Evolutionary conservation across 2,888 invertebrate species (phyloP).

Genomic region (Thereva nobilitata): DNA sequence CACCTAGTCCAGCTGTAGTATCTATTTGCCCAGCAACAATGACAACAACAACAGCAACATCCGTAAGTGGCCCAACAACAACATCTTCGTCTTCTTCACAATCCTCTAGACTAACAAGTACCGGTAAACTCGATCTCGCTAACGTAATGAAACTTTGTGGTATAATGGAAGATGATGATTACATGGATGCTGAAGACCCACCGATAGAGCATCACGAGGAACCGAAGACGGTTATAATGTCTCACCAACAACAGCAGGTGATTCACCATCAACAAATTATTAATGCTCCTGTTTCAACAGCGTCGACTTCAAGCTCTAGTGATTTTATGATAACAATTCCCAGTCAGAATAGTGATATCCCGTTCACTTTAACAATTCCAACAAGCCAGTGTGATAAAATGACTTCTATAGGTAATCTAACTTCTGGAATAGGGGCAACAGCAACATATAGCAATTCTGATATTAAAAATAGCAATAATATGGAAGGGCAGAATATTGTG

Average conservation of each 20-base stretch:
- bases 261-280: slow-evolving; percentile 40
- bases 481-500: slow-evolving; percentile 54
- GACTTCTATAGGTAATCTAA: slow-evolving; percentile 11
- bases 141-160: slow-evolving; percentile 76
- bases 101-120: slow-evolving; percentile 51
- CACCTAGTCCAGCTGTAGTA: slow-evolving; percentile 15
- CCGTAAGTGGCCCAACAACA: slow-evolving; percentile 40
- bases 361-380: slow-evolving; percentile 58
- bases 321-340: slow-evolving; percentile 59
- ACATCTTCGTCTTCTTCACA: slow-evolving; percentile 46
- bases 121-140: slow-evolving; percentile 67
- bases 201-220: slow-evolving; percentile 31
- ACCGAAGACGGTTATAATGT: neutral
- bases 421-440: neutral
- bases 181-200: slow-evolving; percentile 49
- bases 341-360: slow-evolving; percentile 54
- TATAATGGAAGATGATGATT: slow-evolving; percentile 70
- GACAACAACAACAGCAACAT: slow-evolving; percentile 34
- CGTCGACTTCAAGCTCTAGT: slow-evolving; percentile 43
- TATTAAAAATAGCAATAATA: slow-evolving; percentile 8
- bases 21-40: slow-evolving; percentile 36
- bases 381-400: slow-evolving; percentile 45
- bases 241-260: slow-evolving; percentile 8
- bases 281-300: slow-evolving; percentile 31
- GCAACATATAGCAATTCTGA: slow-evolving; percentile 7